Evolutionary conservation across 1,140 invertebrate genomes (phyloP), one percentile per base, ranked within the genome.

Genomic region (Aphis gossypii): DNA sequence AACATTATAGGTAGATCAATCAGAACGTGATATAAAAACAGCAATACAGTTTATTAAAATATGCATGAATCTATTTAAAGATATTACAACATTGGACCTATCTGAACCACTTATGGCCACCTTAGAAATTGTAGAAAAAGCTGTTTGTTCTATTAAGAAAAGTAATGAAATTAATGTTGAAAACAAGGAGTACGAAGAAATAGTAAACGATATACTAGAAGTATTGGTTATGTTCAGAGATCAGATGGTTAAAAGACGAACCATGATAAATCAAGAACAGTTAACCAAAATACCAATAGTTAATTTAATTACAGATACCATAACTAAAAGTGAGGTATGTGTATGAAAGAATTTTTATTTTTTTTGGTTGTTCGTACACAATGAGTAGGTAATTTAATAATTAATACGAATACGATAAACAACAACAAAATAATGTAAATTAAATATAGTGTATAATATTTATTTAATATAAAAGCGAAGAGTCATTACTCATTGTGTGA

Each of bases 181-280:
- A 38, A 93, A 93, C 30, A 84, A 83, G 38, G 91, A 93, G 11
- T 54, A 86, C 8, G 82, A 93, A 93, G 82, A 93, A 38, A 11
- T 84, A 23, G 46, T 84, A 5, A 93, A 93, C 14, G 60, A 84
- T 25, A 84, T 38, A 9, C 38, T 93, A 30, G 91, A 84, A 54
- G 35, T 93, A 20, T 54, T 93, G n/a, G 46, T 83, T 41, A 14
- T 38, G 23, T 84, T 86, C n/a, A 93, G 76, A 84, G 91, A 93
- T 84, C 44, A 56, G 18, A 93, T 84, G 30, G 14, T 84, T 41
- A 93, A 93, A 51, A 84, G 21, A 56, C 91, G 48, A 51, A 54
- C 82, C 6, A 20, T 54, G 1, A 44, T 93, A 38, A 83, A 84
- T 93, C 91, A 92, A 83, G 91, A 48, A 92, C 68, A 93, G 54